phyloP scores from a whole-genome alignment of 2,113 vertebrate species.

The Raja brachyura region DNA sequence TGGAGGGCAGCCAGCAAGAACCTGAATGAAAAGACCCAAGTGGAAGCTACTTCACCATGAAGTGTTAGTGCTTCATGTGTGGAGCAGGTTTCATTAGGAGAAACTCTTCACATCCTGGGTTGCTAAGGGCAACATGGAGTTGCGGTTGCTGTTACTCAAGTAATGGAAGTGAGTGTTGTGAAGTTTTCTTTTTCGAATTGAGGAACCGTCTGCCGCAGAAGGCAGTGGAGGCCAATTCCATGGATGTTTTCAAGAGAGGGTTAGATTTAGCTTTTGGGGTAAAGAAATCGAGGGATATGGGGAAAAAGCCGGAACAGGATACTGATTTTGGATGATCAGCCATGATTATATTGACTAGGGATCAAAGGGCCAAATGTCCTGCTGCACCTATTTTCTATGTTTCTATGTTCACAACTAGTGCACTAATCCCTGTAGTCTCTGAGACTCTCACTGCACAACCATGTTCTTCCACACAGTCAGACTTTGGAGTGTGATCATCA shows the following conservation, averaged over 20 bases:
- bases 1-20: neutral
- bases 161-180: neutral
- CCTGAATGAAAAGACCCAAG: neutral
- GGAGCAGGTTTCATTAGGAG: neutral
- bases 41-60: neutral
- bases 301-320: too few relatives aligned
- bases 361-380: too few relatives aligned
- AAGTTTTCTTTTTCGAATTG: neutral
- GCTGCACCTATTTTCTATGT: too few relatives aligned
- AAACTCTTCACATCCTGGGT: neutral
- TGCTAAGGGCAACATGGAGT: slow-evolving; percentile 21
- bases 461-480: neutral
- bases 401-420: neutral
- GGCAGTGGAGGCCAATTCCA: too few relatives aligned
- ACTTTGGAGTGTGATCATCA: neutral
- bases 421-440: neutral
- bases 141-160: neutral
- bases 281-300: too few relatives aligned
- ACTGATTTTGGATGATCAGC: too few relatives aligned
- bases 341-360: too few relatives aligned
- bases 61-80: neutral
- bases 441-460: neutral
- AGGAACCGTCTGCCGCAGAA: too few relatives aligned
- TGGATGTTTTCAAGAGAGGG: too few relatives aligned
- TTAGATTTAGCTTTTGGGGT: too few relatives aligned